Percentiles rank a stretch among this genome's conserved stretches.
These are phyloP conservation scores for Ptychoptera contaminata DNA, from an alignment of 2,888 invertebrate genomes.

Conservation along the genomic window DNA sequence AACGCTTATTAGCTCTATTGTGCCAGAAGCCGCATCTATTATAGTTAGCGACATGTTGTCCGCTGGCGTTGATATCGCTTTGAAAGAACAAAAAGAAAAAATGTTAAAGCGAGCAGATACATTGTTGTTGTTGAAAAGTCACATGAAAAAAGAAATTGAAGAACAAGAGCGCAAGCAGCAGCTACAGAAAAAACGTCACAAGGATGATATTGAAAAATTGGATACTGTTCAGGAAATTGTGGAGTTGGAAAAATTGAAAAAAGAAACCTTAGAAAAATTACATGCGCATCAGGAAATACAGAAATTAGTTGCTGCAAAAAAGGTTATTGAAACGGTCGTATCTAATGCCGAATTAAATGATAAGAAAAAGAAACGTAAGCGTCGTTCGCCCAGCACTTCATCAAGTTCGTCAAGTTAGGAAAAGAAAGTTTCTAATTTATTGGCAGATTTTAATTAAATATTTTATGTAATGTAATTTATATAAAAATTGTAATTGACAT, in stretches of 20 bases:
- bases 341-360: conserved; percentile 9
- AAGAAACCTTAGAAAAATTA: conserved; percentile 25
- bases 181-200: conserved; percentile 24
- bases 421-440: too few relatives aligned
- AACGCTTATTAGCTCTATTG: too few relatives aligned
- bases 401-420: not conserved
- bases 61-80: too few relatives aligned
- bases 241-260: conserved; percentile 26
- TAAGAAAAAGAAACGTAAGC: conserved; percentile 10
- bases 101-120: conserved; percentile 34
- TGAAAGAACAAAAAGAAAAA: conserved; percentile 22
- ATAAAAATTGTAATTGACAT: too few relatives aligned
- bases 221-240: conserved; percentile 17
- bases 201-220: conserved; percentile 21
- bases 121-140: conserved; percentile 37
- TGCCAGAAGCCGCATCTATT: too few relatives aligned
- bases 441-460: too few relatives aligned
- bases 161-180: conserved; percentile 39
- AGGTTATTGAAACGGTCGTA: conserved; percentile 13
- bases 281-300: conserved; percentile 23
- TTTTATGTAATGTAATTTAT: too few relatives aligned
- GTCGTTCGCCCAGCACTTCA: not conserved
- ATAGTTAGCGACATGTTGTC: too few relatives aligned
- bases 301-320: conserved; percentile 14
- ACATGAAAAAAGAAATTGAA: conserved; percentile 40